Conservation (phyloP, 64 coral and sea anemone genomes). For the Pachyseris speciosa region DNA sequence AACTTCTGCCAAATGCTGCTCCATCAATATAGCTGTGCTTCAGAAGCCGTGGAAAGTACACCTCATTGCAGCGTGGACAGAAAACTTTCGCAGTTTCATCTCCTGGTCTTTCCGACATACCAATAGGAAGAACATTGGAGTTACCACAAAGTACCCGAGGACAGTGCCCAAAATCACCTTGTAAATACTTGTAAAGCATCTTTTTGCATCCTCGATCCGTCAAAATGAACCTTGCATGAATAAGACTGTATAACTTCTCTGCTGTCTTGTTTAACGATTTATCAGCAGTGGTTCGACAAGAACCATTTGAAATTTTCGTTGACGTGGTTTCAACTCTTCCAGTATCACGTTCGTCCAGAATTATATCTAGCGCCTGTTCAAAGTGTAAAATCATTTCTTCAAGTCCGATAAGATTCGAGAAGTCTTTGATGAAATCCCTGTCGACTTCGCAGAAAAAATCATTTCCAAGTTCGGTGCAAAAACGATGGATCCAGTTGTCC, state of each 20-base stretch:
- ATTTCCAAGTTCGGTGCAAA: conserved; percentile 87
- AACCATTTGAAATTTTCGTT: conserved; percentile 39
- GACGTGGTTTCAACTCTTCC: conserved; percentile 23
- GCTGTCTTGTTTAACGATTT: conserved; percentile 43
- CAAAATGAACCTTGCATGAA: conserved; percentile 77
- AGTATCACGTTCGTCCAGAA: conserved; percentile 63
- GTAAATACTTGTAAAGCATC: conserved; percentile 81
- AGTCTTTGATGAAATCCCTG: conserved; percentile 81
- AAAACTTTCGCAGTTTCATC: conserved; percentile 82
- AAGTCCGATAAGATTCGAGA: conserved; percentile 71
- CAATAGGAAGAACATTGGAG: conserved; percentile 83
- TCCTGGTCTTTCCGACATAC: conserved; percentile 73
- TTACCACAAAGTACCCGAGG: conserved; percentile 72
- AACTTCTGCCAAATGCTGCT: conserved; percentile 75
- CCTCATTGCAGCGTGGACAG: conserved; percentile 77
- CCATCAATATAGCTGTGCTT: conserved; percentile 75
- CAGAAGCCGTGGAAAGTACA: conserved; percentile 62
- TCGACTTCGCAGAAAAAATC: conserved; percentile 92
- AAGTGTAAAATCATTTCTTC: conserved; percentile 75
- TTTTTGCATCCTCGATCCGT: conserved; percentile 81
- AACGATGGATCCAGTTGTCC: conserved; percentile 79
- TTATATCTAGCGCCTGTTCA: conserved; percentile 61
- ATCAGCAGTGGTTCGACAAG: conserved; percentile 46
- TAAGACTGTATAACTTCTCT: conserved; percentile 75
- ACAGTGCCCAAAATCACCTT: conserved; percentile 84